Evolutionary conservation across 2,888 invertebrate genomes (phyloP), one percentile per base, ranked within the genome.

Genomic region (Latheticus oryzae): DNA sequence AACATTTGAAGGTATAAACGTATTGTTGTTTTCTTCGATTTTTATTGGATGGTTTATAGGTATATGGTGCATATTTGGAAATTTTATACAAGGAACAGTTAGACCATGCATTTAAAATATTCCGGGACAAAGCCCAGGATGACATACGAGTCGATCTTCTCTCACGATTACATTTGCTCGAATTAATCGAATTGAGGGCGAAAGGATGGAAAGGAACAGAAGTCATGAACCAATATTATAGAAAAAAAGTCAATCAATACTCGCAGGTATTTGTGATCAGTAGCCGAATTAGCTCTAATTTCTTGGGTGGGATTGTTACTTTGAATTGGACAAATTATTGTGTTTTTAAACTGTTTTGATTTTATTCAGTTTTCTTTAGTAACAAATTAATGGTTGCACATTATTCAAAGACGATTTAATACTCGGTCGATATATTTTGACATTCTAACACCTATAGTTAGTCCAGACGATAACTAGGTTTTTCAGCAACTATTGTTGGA

Each of bases 101-200:
- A 67, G 93, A 94, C 80, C 85, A 88, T 79, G 87, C 87, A 71
- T 94, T 93, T 81, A 89, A 91, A 71, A 87, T 90, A 73, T 91
- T 94, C 79, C 87, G 94, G 70, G 93, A 94, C 81, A 93, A 91
- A 71, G 92, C 92, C 72, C 90, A 92, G 78, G 92, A 93, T 79
- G 91, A 93, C 79, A 90, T 91, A 78, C 86, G 89, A 77, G 82
- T 95, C 72, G 93, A 93, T 76, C 86, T 90, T 76, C 87, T 90
- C 79, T 91, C 92, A 72, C 86, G 95, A 79, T 85, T 93, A 75
- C 90, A 92, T 79, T 84, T 96, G 73, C 87, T 97, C 76, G 95
- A 96, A 82, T 83, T 96, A 62, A 93, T 97, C 71, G 96, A 97
- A 82, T 82, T 96, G 75, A 85, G 96, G 76, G 95, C 95, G 61